Evolutionary conservation across 1,140 invertebrate genomes (phyloP).

Genomic region (Euwallacea similis): DNA sequence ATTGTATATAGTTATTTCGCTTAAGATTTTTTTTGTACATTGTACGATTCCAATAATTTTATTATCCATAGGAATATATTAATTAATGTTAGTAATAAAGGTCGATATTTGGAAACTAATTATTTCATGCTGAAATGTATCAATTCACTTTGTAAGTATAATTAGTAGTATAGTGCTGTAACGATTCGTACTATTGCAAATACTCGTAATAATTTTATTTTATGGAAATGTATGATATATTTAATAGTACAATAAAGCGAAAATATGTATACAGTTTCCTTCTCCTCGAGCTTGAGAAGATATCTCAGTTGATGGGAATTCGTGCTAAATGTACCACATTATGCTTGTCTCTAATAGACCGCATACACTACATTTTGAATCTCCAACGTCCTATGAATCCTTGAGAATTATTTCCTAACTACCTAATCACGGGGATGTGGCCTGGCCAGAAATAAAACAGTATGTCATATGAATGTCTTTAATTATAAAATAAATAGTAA

Average conservation of each 20-base stretch:
- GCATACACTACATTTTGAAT: too few species aligned
- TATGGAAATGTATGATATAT: constrained; percentile 28
- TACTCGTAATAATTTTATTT: constrained; percentile 33
- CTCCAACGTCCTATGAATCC: too few species aligned
- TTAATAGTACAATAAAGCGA: constrained; percentile 27
- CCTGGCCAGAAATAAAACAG: too few species aligned
- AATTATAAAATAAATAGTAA: constrained; percentile 35
- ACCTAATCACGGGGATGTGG: too few species aligned
- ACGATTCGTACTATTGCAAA: constrained; percentile 24
- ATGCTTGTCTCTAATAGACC: too few species aligned
- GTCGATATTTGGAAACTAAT: too few species aligned
- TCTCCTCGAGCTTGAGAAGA: too few species aligned
- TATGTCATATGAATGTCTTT: background rate
- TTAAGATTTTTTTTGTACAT: constrained; percentile 20
- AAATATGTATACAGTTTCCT: constrained; percentile 1
- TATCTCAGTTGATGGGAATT: too few species aligned
- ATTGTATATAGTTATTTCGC: constrained; percentile 30
- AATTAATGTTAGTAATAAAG: too few species aligned
- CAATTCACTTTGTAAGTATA: constrained; percentile 8
- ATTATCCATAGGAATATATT: too few species aligned
- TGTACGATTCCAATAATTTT: background rate
- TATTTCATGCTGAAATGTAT: background rate
- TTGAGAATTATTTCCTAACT: too few species aligned
- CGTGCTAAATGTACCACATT: too few species aligned
- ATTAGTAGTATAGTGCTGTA: background rate